Evolutionary conservation across 2,797 vertebrate genomes (phyloP), one percentile per base, ranked within the genome.

Genomic region (Xenops minutus): DNA sequence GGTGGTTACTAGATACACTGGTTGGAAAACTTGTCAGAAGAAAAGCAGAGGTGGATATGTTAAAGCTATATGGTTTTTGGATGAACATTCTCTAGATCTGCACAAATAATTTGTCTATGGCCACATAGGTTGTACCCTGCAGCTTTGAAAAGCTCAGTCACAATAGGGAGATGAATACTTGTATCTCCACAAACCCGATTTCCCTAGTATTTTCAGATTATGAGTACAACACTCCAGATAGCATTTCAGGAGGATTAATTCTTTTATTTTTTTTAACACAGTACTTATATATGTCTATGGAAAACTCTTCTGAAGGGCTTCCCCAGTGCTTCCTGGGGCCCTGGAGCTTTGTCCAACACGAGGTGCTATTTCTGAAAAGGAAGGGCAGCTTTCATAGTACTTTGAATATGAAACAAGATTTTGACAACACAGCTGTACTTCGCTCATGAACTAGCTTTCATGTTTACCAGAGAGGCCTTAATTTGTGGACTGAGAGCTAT

Each of bases 71-170:
- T 29, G 18, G 26, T 4, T 78, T 92, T 89, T 90, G 87, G 79
- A 91, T 36, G 22, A 71, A 61, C 27, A 14, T 63, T 88, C 79
- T 85, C 73, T 85, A 83, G 43, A 93, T 51, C 92, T 96, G 92
- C 84, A 83, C 66, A 91, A 96, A 93, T 85, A 83, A 91, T 96
- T 96, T 95, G 81, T 75, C 92, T 74, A 29, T 11, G 29, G 76
- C 58, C 62, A 64, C 2, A 0, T 26, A 85, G 75, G 26, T 72
- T 16, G 36, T 82, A 58, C 22, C 61, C 54, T 36, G 5, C 49
- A 75, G 39, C 66, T 89, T 89, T 84, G 63, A 91, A 92, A 94
- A 69, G 43, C 48, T 56, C 43, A 46, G 27, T 12, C 21, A 81
- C 88, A 83, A 75, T 14, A 66, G 19, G 13, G 43, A 86, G 15